Base-by-base conservation (phyloP, 2,888 invertebrate species). In the Lordiphosa fenestrarum region DNA sequence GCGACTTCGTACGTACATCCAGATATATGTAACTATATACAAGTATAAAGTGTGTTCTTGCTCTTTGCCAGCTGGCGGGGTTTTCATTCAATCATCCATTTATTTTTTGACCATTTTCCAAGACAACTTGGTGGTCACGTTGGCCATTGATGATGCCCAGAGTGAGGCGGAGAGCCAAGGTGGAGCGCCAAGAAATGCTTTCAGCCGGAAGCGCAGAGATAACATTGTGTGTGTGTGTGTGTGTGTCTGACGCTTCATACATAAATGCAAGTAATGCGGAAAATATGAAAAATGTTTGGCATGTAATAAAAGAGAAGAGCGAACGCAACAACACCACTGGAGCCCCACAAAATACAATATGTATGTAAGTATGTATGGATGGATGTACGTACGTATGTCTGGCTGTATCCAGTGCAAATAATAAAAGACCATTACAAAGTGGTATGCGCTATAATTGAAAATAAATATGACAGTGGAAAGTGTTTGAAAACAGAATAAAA, bases 171-270 rank as follows among this genome's bases (percentile, higher is more conserved):
- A 48, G 50, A 42, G 53, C 15, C 40, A 33, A 12, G 46, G 13
- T 41, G 30, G 50, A 36, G 71, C 58, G 72, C 68, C 73, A 72
- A 74, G 80, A 84, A 86, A 85, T 71, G 82, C 83, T 81, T 81
- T 86, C 86, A 86, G 83, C 86, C 86, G 85, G 86, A 86, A 86
- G 85, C 83, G 68, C 61, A 73, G 57, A 84, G 85, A 86, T 77
- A 86, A 87, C 84, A 84, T 68, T 60, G 54, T 72, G 54, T 60
- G 40, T 47, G 41, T 57, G 48, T 61, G 69, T 71, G 42, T 59
- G 42, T 50, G 40, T 38, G 37, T 44, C 54, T 58, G 66, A 71
- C 54, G 69, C 70, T 80, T 76, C 83, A 76, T 77, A 82, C 78
- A 84, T 78, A 80, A 70, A 71, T 75, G 70, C 82, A 77, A 80